A percentile compares a stretch with the other conserved stretches of the same genome.
phyloP scores from a whole-genome alignment of 2,888 invertebrate genomes.

The Orthosia incerta region DNA sequence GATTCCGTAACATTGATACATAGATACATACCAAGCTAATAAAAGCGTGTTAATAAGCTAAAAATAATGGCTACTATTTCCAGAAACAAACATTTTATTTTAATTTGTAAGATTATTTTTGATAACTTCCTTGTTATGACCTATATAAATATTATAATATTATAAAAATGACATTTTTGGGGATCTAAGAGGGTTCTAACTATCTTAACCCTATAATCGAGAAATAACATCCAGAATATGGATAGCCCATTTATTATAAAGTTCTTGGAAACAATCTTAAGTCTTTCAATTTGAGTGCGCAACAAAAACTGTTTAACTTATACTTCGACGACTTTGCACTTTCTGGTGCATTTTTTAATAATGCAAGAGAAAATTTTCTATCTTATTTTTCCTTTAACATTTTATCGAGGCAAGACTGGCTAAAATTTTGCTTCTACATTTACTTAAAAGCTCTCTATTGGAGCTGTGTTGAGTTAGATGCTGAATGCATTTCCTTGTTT shows the following conservation, averaged over 20 bases:
- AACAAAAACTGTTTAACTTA: slow-evolving; percentile 67
- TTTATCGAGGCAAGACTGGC: slow-evolving; percentile 55
- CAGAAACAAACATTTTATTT: not conserved
- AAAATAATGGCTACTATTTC: not conserved
- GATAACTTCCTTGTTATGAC: not conserved
- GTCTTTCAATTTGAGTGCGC: slow-evolving; percentile 68
- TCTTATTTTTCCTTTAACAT: slow-evolving; percentile 49
- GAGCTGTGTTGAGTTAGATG: slow-evolving; percentile 44
- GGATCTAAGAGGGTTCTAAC: not conserved
- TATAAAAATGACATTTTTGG: not conserved
- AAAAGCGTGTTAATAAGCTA: too few relatives aligned
- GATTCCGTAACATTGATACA: too few relatives aligned
- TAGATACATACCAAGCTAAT: too few relatives aligned
- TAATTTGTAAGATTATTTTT: not conserved
- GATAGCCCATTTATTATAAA: slow-evolving; percentile 63
- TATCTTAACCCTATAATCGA: slow-evolving; percentile 36
- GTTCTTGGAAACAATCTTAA: slow-evolving; percentile 63
- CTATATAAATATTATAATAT: too few relatives aligned
- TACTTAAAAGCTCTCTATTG: slow-evolving; percentile 39
- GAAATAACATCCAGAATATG: slow-evolving; percentile 38
- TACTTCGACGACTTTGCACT: slow-evolving; percentile 66
- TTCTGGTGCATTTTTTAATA: slow-evolving; percentile 64
- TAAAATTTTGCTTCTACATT: slow-evolving; percentile 50
- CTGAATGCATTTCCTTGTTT: slow-evolving; percentile 36
- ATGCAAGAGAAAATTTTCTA: slow-evolving; percentile 45